Conservation (phyloP, 2,888 invertebrate species). For the Leuctra nigra region DNA sequence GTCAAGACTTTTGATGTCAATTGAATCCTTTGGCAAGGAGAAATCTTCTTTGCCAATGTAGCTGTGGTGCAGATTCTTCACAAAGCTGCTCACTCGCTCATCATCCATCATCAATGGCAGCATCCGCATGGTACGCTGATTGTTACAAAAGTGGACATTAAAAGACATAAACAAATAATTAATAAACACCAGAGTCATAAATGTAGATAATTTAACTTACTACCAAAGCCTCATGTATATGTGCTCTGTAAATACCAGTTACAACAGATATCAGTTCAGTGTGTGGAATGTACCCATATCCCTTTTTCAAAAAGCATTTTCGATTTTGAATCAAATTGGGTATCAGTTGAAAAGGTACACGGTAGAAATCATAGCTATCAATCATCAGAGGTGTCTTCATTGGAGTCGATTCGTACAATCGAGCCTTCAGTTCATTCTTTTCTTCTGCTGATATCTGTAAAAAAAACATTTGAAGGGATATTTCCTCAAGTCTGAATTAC, state of each 20-base stretch:
- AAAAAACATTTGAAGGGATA: too few species aligned
- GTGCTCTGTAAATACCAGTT: conserved; percentile 63
- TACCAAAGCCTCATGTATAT: conserved; percentile 59
- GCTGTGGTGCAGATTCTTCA: conserved; percentile 71
- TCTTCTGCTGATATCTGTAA: conserved; percentile 60
- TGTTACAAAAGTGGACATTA: too few species aligned
- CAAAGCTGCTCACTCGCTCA: conserved; percentile 64
- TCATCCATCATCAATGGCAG: conserved; percentile 76
- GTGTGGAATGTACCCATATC: conserved; percentile 82
- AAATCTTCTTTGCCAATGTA: conserved; percentile 77
- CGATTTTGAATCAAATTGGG: conserved; percentile 73
- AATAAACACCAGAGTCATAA: too few species aligned
- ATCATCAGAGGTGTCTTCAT: conserved; percentile 49
- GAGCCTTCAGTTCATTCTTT: conserved; percentile 53
- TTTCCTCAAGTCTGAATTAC: too few species aligned
- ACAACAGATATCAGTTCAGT: conserved; percentile 80
- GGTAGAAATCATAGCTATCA: conserved; percentile 62
- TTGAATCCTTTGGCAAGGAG: conserved; percentile 38
- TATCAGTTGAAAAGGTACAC: conserved; percentile 82
- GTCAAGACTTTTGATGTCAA: conserved; percentile 73
- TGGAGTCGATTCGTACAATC: conserved; percentile 54
- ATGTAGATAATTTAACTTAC: too few species aligned
- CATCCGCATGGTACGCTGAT: too few species aligned
- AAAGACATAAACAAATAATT: too few species aligned
- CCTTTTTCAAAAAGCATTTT: conserved; percentile 69